Base-by-base conservation (phyloP, 1,140 invertebrate genomes). In the Trichonephila clavipes region DNA sequence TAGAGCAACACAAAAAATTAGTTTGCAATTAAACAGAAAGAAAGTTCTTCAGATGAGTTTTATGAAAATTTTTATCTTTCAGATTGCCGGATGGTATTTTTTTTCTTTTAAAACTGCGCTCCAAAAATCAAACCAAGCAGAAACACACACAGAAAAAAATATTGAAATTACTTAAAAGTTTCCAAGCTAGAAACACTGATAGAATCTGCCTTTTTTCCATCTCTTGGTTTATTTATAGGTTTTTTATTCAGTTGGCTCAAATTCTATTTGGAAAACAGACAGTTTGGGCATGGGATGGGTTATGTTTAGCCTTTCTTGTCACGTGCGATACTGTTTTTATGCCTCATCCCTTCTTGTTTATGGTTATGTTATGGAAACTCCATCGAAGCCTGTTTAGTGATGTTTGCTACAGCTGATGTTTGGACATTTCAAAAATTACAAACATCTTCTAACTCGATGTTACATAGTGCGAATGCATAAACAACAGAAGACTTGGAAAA, bases 281-380 rank as follows among this genome's bases (percentile, higher is more conserved):
- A 77, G 72, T 77, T 77, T 77, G 28, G 34, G 8, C 34, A 8
- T 18, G 14, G 18, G 72, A 28, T 34, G 28, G 72, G 72, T 77
- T 77, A 77, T 77, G 72, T 19, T 77, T 40, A 77, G 72, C 18
- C 24, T 34, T 28, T 77, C 72, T 5, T 16, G 16, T 77, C 72
- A 77, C 72, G 72, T 28, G 24, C 7, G 28, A 24, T 18, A 40
- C 72, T 77, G 28, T 77, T 77, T 77, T 77, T 77, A 77, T 77
- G 72, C 28, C 72, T 28, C 72, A 77, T 77, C 34, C 72, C 72
- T 77, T 14, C 28, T 77, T 77, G 72, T 77, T 77, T 77, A 77
- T 77, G 72, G 72, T 77, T 77, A 77, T 77, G 72, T 77, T 77
- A 77, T 77, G 72, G 72, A 77, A 77, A 77, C 72, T 34, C 72